Percentiles rank a stretch among this genome's conserved stretches.
Conservation (phyloP, 2,113 vertebrate species). For the Trematocara stigmaticum region DNA sequence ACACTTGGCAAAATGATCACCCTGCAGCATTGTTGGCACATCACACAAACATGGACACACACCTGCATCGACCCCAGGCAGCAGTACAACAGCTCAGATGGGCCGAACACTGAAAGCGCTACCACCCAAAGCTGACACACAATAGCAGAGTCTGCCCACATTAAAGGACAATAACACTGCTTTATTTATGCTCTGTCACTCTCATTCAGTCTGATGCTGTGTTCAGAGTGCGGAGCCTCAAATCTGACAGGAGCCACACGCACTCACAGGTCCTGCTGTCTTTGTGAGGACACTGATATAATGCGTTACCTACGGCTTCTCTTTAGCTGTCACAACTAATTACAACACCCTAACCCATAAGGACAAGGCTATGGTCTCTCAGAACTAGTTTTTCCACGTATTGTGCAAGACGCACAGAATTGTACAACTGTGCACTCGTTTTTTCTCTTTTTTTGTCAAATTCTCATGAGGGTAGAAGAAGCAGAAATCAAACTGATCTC, state of each 20-base stretch:
- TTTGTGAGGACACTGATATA: background rate
- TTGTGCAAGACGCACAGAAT: background rate
- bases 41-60: background rate
- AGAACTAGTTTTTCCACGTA: background rate
- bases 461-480: background rate
- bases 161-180: background rate
- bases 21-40: background rate
- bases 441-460: background rate
- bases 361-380: background rate
- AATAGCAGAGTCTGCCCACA: background rate
- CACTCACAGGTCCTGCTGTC: background rate
- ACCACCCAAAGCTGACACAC: background rate
- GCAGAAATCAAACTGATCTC: background rate
- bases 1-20: background rate
- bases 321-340: background rate
- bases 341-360: background rate
- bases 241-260: background rate
- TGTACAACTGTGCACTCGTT: fast-evolving
- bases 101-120: background rate
- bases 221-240: background rate
- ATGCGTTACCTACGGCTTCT: background rate
- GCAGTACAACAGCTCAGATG: background rate
- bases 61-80: background rate
- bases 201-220: background rate
- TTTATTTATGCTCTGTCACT: background rate